phyloP scores from a whole-genome alignment of 2,888 invertebrate genomes.

The Drosophila diplacantha region DNA sequence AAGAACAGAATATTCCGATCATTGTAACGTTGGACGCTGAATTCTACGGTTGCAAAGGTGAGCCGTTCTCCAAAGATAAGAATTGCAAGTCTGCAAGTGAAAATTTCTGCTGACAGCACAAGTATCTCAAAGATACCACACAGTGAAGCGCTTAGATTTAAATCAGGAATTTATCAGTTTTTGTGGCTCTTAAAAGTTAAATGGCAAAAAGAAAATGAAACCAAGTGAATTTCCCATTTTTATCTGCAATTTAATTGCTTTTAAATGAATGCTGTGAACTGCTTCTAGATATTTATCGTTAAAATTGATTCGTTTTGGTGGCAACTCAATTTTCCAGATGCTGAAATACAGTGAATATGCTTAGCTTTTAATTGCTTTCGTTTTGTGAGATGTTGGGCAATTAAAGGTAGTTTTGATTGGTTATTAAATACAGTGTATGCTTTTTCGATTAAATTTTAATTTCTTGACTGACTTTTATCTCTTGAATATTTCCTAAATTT shows the following conservation, averaged over 20 bases:
- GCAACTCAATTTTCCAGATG: conserved; percentile 10
- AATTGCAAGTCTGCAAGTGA: conserved; percentile 39
- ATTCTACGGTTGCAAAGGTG: conserved; percentile 78
- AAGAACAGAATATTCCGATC: conserved; percentile 75
- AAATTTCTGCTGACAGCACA: conserved; percentile 12
- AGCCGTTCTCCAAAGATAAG: conserved; percentile 63
- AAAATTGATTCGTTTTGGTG: conserved; percentile 16
- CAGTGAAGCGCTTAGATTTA: conserved; percentile 13
- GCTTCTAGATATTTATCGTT: conserved; percentile 7
- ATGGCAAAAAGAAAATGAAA: conserved; percentile 4
- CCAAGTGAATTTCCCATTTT: conserved; percentile 16
- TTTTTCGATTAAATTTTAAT: not conserved
- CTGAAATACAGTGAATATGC: conserved; percentile 9
- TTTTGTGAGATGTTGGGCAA: not conserved
- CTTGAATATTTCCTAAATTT: not conserved
- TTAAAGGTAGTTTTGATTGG: conserved; percentile 3
- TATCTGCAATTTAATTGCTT: conserved; percentile 13
- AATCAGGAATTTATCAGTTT: conserved; percentile 11
- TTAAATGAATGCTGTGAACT: conserved; percentile 5
- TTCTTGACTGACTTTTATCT: not conserved
- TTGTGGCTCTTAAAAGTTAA: conserved; percentile 32
- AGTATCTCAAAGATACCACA: conserved; percentile 19
- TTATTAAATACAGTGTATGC: conserved; percentile 1
- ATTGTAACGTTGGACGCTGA: conserved; percentile 78
- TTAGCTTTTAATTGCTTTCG: not conserved